phyloP scores from a whole-genome alignment of 2,888 invertebrate genomes.

The Slavum lentiscoides region DNA sequence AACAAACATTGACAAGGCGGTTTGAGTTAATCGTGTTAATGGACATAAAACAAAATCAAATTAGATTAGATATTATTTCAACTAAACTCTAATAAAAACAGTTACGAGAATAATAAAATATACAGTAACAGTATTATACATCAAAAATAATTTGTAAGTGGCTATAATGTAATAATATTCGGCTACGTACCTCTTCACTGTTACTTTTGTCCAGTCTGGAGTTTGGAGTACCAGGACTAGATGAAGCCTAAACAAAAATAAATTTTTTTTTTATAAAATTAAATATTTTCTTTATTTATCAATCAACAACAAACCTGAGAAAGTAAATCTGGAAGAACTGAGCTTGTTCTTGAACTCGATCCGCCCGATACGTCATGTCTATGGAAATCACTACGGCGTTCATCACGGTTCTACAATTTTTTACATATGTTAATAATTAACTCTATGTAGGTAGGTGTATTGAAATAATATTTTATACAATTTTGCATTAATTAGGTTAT shows the following conservation, averaged over 20 bases:
- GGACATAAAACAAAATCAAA: constrained; percentile 51
- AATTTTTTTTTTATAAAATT: constrained; percentile 19
- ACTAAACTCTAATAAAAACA: constrained; percentile 17
- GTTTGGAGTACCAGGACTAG: constrained; percentile 79
- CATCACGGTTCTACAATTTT: constrained; percentile 57
- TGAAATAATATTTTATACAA: background rate
- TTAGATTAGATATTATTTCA: constrained; percentile 37
- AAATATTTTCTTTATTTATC: background rate
- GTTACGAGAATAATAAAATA: background rate
- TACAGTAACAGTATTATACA: constrained; percentile 2
- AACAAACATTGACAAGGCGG: constrained; percentile 8
- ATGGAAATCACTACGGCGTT: constrained; percentile 62
- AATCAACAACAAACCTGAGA: constrained; percentile 72
- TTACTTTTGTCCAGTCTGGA: constrained; percentile 89
- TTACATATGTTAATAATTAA: constrained; percentile 19
- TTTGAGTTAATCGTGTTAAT: constrained; percentile 48
- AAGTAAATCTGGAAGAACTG: constrained; percentile 91
- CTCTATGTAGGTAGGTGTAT: background rate
- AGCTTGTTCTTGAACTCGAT: constrained; percentile 74
- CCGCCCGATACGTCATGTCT: constrained; percentile 60
- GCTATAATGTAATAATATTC: background rate
- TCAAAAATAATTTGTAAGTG: background rate
- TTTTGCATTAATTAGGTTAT: constrained; percentile 39
- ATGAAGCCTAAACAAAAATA: constrained; percentile 58
- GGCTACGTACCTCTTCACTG: constrained; percentile 82